These are phyloP conservation scores for Oophaga pumilio DNA, from an alignment of 2,113 vertebrate species.

Conservation along the genomic window DNA sequence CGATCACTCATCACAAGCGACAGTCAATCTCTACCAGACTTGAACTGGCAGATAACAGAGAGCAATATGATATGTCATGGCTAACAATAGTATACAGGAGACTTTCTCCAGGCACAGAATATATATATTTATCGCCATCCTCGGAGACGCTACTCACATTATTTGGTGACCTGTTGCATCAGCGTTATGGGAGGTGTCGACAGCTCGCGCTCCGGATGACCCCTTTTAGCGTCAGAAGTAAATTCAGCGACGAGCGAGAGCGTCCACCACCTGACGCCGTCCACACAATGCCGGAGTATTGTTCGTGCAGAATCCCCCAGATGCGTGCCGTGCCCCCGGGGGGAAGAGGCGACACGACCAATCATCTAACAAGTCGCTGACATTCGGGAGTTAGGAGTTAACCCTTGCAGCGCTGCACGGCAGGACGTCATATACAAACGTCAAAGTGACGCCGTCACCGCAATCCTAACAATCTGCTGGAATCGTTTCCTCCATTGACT, in stretches of 20 bases:
- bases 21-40: background rate
- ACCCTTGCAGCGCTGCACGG: background rate
- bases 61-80: too few species aligned
- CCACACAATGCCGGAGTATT: background rate
- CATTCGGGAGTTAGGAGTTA: background rate
- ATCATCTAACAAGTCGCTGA: background rate
- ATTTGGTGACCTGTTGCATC: background rate
- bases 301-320: background rate
- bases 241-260: background rate
- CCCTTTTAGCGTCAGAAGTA: background rate
- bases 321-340: background rate
- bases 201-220: background rate
- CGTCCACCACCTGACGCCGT: background rate
- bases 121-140: background rate
- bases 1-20: too few species aligned
- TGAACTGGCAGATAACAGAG: background rate
- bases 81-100: background rate
- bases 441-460: background rate
- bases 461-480: background rate
- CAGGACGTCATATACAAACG: too few species aligned
- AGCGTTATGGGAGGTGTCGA: background rate
- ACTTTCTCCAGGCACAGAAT: too few species aligned
- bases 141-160: background rate
- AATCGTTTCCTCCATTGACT: too few species aligned
- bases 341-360: background rate